Conservation (phyloP, 1,140 invertebrate species). For the Drosophila parvula region DNA sequence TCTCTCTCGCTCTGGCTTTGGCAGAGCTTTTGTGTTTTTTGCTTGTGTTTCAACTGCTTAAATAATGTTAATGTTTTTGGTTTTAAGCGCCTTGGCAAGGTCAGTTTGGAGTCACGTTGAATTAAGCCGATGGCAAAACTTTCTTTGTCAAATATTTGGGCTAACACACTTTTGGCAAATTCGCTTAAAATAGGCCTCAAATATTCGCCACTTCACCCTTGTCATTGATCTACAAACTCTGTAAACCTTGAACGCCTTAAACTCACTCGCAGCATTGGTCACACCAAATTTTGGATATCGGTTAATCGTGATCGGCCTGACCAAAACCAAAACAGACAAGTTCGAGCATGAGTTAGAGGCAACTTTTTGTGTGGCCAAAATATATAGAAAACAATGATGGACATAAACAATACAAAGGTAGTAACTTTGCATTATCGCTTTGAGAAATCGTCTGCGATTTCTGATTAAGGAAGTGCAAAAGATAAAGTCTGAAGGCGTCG, state of each 20-base stretch:
- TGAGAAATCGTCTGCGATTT: slow-evolving; percentile 27
- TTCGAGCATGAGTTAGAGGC: not conserved
- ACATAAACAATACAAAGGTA: slow-evolving; percentile 11
- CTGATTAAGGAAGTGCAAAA: slow-evolving; percentile 23
- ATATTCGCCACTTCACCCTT: slow-evolving; percentile 21
- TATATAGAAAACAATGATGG: slow-evolving; percentile 9
- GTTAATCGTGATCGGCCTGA: slow-evolving; percentile 16
- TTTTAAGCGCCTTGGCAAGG: slow-evolving; percentile 26
- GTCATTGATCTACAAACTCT: slow-evolving; percentile 24
- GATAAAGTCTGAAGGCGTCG: not conserved
- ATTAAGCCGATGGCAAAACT: slow-evolving; percentile 26
- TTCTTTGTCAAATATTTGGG: slow-evolving; percentile 12
- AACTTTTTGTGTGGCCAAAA: not conserved
- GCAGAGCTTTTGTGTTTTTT: slow-evolving; percentile 16
- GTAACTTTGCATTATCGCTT: slow-evolving; percentile 18
- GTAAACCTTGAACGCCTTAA: slow-evolving; percentile 20
- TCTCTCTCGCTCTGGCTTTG: slow-evolving; percentile 13
- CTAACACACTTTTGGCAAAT: slow-evolving; percentile 3
- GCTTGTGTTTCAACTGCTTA: slow-evolving; percentile 20
- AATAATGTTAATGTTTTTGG: slow-evolving; percentile 26
- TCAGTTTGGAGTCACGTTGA: slow-evolving; percentile 34
- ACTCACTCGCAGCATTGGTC: slow-evolving; percentile 24
- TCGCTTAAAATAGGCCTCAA: slow-evolving; percentile 9
- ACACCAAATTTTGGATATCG: slow-evolving; percentile 1
- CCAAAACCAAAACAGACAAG: not conserved